Evolutionary conservation across 2,113 vertebrate species (phyloP).

Genomic region (Megaptera novaeangliae): DNA sequence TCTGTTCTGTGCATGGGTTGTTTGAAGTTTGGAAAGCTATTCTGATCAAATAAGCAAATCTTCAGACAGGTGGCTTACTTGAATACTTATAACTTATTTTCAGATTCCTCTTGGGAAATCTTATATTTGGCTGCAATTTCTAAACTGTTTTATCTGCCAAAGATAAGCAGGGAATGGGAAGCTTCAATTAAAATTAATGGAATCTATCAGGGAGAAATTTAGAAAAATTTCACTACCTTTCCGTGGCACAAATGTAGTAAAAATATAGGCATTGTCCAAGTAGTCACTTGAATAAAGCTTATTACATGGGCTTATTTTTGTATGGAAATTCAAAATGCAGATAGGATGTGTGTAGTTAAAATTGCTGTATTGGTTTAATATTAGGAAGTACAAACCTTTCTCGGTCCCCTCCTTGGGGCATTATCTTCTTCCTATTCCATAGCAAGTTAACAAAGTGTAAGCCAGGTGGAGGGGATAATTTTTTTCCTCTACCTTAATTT

Average conservation of each 20-base stretch:
- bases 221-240: not conserved
- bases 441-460: not conserved
- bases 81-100: slow-evolving; percentile 40
- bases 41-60: slow-evolving; percentile 17
- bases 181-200: slow-evolving; percentile 23
- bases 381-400: not conserved
- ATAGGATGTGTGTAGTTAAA: not conserved
- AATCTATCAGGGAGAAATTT: not conserved
- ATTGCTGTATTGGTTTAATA: not conserved
- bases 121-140: slow-evolving; percentile 8
- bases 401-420: not conserved
- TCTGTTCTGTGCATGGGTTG: not conserved
- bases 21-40: slow-evolving; percentile 28
- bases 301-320: not conserved
- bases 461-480: not conserved
- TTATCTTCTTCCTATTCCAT: not conserved
- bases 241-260: not conserved
- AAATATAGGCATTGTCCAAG: not conserved
- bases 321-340: not conserved
- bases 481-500: not conserved
- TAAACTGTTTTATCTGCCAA: slow-evolving; percentile 20
- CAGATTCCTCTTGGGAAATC: slow-evolving; percentile 27
- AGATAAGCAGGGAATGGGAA: not conserved
- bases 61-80: slow-evolving; percentile 33
- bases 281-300: not conserved